Percentiles rank a stretch among this genome's conserved stretches.
These are phyloP conservation scores for Argopecten irradians DNA, from an alignment of 1,140 invertebrate species.

Conservation along the genomic window DNA sequence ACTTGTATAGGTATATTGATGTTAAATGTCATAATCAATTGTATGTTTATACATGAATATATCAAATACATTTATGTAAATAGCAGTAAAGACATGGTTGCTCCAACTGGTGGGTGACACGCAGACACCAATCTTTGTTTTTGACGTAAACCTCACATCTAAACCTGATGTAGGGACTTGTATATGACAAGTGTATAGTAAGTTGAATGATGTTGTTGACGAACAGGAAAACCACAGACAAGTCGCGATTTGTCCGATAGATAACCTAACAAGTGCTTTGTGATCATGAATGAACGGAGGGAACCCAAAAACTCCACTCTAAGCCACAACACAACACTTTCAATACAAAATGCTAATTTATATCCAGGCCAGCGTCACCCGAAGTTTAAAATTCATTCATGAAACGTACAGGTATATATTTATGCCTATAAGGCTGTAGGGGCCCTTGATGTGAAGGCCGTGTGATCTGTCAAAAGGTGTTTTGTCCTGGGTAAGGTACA, in stretches of 20 bases:
- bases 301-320: constrained; percentile 20
- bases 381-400: constrained; percentile 3
- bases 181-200: neutral
- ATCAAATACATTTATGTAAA: neutral
- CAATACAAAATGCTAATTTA: neutral
- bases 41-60: neutral
- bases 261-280: constrained; percentile 1
- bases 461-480: constrained; percentile 7
- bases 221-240: constrained; percentile 8
- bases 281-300: constrained; percentile 9
- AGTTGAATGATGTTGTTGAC: constrained; percentile 17
- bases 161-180: neutral
- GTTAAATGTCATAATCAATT: neutral
- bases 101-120: neutral
- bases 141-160: constrained; percentile 16
- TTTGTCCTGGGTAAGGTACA: neutral
- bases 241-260: neutral
- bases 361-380: neutral
- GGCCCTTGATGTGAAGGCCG: constrained; percentile 4
- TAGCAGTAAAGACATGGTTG: neutral
- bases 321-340: neutral
- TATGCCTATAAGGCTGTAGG: neutral
- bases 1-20: neutral
- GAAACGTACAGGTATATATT: constrained; percentile 4
- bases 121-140: constrained; percentile 3